These are phyloP conservation scores for Leiothrix lutea DNA, from an alignment of 2,113 vertebrate species.

Conservation along the genomic window DNA sequence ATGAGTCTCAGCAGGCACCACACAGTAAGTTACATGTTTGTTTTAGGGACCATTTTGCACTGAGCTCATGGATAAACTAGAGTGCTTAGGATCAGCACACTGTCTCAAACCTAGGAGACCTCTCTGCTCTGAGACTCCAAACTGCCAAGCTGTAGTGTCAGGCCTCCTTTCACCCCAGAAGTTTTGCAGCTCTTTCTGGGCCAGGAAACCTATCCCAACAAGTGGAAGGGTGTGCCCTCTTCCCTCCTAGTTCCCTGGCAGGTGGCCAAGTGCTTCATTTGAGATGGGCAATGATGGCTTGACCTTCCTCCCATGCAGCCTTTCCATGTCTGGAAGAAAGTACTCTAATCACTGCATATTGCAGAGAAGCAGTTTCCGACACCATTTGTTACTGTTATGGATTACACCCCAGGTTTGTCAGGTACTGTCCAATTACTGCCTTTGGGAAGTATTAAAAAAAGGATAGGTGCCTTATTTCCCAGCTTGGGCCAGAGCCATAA, in stretches of 20 bases:
- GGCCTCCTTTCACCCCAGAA: not conserved
- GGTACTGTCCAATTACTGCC: not conserved
- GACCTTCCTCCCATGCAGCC: accelerated
- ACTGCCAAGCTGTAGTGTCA: not conserved
- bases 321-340: not conserved
- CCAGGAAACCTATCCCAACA: not conserved
- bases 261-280: accelerated
- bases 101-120: not conserved
- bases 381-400: not conserved
- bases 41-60: not conserved
- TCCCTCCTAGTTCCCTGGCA: not conserved
- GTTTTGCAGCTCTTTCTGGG: not conserved
- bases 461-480: not conserved
- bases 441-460: not conserved
- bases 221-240: not conserved
- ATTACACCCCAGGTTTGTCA: not conserved
- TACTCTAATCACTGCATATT: not conserved
- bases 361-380: not conserved
- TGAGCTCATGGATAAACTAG: not conserved
- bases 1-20: not conserved
- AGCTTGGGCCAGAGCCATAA: not conserved
- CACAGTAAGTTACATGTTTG: not conserved
- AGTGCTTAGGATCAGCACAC: not conserved
- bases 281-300: not conserved
- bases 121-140: not conserved